These are phyloP conservation scores for Sciurus vulgaris DNA, from an alignment of 2,797 vertebrate species.

Conservation along the genomic window DNA sequence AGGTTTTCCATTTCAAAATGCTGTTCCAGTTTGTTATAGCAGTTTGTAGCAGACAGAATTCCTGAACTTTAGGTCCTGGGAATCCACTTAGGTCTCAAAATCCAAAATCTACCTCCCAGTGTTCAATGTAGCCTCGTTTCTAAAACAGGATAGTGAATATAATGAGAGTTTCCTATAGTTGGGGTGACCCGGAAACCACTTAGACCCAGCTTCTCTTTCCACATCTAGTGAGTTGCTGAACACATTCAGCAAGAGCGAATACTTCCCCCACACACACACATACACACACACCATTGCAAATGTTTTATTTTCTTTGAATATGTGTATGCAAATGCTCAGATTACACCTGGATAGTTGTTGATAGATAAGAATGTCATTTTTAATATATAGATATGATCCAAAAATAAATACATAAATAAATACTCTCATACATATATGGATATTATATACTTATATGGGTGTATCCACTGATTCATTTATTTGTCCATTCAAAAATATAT, in stretches of 20 bases:
- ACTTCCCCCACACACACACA: background rate
- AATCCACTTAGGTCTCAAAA: background rate
- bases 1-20: slow-evolving; percentile 35
- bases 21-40: slow-evolving; percentile 1
- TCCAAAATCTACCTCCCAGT: background rate
- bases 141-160: background rate
- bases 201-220: background rate
- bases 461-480: background rate
- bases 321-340: background rate
- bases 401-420: background rate
- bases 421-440: background rate
- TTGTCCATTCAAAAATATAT: slow-evolving; percentile 8
- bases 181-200: background rate
- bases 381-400: background rate
- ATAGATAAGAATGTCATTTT: background rate
- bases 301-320: slow-evolving; percentile 20
- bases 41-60: slow-evolving; percentile 15
- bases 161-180: background rate
- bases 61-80: background rate
- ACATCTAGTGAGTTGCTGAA: background rate
- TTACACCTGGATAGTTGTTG: background rate
- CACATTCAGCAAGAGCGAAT: background rate
- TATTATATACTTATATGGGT: background rate
- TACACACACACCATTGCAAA: background rate
- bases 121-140: background rate